A percentile compares a stretch with the other conserved stretches of the same genome.
Conservation (phyloP, 2,888 invertebrate genomes). For the Macaria liturata region DNA sequence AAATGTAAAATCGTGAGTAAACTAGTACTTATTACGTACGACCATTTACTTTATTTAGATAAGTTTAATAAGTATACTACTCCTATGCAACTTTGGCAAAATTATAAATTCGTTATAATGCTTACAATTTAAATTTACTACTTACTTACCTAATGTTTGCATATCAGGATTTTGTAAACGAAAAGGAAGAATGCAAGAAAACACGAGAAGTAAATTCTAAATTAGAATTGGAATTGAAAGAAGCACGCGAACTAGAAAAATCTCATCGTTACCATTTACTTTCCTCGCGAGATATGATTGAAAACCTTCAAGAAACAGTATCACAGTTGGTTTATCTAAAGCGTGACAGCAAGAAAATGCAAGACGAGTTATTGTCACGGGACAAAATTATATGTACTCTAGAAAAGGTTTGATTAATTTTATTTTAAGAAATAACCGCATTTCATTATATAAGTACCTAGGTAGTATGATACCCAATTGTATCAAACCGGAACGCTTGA, state of each 20-base stretch:
- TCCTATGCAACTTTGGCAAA: no score
- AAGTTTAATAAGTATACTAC: no score
- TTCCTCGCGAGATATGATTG: constrained; percentile 73
- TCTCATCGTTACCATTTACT: constrained; percentile 71
- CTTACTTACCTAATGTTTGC: no score
- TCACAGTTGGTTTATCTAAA: constrained; percentile 72
- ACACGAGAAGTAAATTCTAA: constrained; percentile 60
- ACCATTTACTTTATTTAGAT: no score
- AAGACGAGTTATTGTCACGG: constrained; percentile 59
- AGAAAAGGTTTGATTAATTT: constrained; percentile 51
- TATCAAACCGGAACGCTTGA: no score
- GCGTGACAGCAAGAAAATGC: constrained; percentile 65
- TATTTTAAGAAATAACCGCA: no score
- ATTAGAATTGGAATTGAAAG: constrained; percentile 64
- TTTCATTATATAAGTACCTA: no score
- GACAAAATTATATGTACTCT: constrained; percentile 51
- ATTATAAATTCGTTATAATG: no score
- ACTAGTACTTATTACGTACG: not conserved
- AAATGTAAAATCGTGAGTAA: constrained; percentile 67
- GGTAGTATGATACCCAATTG: no score
- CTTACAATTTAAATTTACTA: not conserved
- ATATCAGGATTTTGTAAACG: constrained; percentile 56
- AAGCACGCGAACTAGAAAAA: constrained; percentile 68
- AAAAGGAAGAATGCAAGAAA: constrained; percentile 62
- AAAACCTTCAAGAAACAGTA: constrained; percentile 71